Evolutionary conservation across 2,113 vertebrate species (phyloP).

Genomic region (Lethenteron reissneri): DNA sequence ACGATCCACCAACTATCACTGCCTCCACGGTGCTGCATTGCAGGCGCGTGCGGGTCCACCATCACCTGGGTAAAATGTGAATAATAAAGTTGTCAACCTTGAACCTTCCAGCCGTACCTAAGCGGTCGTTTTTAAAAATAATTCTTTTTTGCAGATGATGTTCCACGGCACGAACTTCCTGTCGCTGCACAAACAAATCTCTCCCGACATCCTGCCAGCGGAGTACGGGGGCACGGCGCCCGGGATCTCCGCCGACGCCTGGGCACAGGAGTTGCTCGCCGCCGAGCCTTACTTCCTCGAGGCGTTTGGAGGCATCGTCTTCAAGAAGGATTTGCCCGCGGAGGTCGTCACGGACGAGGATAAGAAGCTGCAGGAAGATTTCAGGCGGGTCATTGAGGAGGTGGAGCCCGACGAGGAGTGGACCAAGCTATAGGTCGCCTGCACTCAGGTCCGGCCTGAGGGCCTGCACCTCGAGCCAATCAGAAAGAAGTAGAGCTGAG

Average conservation of each 20-base stretch:
- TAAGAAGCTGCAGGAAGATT: not conserved
- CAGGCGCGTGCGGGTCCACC: too few species aligned
- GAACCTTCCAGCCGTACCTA: too few species aligned
- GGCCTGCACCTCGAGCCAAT: too few species aligned
- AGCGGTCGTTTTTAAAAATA: too few species aligned
- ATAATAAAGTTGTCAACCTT: too few species aligned
- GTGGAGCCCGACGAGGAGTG: not conserved
- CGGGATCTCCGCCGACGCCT: slow-evolving; percentile 40
- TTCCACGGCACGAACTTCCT: slow-evolving; percentile 71
- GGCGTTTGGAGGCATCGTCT: slow-evolving; percentile 25
- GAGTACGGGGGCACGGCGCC: slow-evolving; percentile 66
- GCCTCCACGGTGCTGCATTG: too few species aligned
- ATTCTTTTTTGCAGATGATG: not conserved
- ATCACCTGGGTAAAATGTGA: too few species aligned
- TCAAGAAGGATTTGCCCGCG: not conserved
- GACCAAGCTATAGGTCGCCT: not conserved
- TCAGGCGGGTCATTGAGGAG: not conserved
- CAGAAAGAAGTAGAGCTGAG: too few species aligned
- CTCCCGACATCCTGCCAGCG: slow-evolving; percentile 48
- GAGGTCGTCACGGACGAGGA: not conserved
- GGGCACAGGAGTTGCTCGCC: slow-evolving; percentile 49
- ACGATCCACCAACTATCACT: too few species aligned
- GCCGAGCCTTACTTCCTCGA: slow-evolving; percentile 64
- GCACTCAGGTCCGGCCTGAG: too few species aligned
- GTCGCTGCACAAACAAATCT: slow-evolving; percentile 64